Evolutionary conservation across 2,113 vertebrate species (phyloP).

Genomic region (Glareola pratincola): DNA sequence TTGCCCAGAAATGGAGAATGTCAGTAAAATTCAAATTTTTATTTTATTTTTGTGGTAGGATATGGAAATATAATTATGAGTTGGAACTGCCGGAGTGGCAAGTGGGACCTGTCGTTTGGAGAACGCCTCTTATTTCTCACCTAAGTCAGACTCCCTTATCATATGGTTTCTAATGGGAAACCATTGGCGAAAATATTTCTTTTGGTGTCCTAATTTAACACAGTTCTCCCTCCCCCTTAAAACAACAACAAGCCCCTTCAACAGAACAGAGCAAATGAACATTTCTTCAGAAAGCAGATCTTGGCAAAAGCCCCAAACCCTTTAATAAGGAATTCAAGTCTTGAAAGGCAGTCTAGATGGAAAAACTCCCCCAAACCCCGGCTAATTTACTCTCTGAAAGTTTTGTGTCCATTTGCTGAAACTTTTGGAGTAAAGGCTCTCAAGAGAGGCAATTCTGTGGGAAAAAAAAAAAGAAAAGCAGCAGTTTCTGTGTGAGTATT

Average conservation of each 20-base stretch:
- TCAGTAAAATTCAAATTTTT: background rate
- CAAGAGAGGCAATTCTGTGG: background rate
- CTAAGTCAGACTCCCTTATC: background rate
- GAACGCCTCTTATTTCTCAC: background rate
- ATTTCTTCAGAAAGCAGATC: background rate
- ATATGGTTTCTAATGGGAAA: background rate
- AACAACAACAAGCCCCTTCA: background rate
- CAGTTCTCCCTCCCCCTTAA: background rate
- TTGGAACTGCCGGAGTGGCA: background rate
- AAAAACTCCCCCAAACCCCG: background rate
- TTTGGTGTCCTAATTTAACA: background rate
- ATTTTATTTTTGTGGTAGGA: background rate
- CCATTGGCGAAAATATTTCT: background rate
- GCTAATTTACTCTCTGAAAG: background rate
- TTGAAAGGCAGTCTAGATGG: background rate
- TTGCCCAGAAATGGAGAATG: background rate
- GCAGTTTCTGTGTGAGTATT: background rate
- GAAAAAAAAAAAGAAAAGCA: background rate
- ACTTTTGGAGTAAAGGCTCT: background rate
- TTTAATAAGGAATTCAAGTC: background rate
- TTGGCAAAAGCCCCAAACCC: background rate
- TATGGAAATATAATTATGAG: background rate
- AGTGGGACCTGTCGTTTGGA: background rate
- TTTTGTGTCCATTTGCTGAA: background rate
- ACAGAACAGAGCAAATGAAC: background rate